Percentiles rank a stretch among this genome's conserved stretches.
Evolutionary conservation across 1,140 invertebrate species (phyloP).

Genomic region (Aphelinus atriplicis): DNA sequence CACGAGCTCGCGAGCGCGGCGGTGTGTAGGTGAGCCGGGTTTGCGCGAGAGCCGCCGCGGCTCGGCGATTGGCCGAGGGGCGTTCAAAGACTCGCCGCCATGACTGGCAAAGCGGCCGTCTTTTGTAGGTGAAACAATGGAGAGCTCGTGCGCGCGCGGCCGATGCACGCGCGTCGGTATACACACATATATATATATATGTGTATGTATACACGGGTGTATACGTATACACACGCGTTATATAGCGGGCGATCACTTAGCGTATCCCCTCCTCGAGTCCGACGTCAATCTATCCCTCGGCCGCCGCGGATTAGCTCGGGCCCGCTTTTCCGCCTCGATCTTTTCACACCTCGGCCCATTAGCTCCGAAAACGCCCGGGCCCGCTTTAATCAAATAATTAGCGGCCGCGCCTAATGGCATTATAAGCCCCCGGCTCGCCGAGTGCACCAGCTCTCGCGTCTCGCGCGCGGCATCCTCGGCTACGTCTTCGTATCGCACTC

Average conservation of each 20-base stretch:
- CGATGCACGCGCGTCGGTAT: constrained; percentile 1
- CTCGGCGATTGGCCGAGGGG: constrained; percentile 60
- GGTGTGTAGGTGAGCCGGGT: too few relatives aligned
- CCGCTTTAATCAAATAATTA: background rate
- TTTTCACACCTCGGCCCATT: too few relatives aligned
- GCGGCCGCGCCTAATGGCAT: background rate
- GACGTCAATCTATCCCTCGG: too few relatives aligned
- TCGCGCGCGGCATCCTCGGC: background rate
- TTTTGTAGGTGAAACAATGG: constrained; percentile 55
- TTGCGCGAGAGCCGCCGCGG: constrained; percentile 7
- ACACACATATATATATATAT: background rate
- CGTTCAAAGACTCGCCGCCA: constrained; percentile 64
- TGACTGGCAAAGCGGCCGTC: constrained; percentile 57
- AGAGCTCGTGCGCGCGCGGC: constrained; percentile 28
- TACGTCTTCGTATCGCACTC: constrained; percentile 43
- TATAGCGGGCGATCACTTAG: too few relatives aligned
- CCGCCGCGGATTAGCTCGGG: too few relatives aligned
- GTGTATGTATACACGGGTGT: too few relatives aligned
- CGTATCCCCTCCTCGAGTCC: too few relatives aligned
- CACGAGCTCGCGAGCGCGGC: background rate
- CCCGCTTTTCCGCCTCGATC: too few relatives aligned
- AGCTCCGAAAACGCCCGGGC: too few relatives aligned
- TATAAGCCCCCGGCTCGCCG: too few relatives aligned
- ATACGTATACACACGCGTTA: too few relatives aligned
- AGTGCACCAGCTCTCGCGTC: too few relatives aligned